Percentiles rank a stretch among this genome's conserved stretches.
Evolutionary conservation across 2,797 vertebrate genomes (phyloP).

Genomic region (Spheniscus humboldti): DNA sequence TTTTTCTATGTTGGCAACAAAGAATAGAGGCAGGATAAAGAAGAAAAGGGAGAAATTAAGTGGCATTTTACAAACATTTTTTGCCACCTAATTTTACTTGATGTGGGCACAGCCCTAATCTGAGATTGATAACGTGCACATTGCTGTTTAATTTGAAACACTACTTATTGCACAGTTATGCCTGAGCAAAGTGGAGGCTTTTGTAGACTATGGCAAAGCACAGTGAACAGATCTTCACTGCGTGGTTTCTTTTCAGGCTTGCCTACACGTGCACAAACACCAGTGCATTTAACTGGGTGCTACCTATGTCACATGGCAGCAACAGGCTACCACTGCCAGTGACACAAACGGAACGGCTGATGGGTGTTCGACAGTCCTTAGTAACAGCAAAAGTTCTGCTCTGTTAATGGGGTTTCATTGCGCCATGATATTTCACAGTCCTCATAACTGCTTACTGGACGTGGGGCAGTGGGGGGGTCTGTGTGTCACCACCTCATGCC

Average conservation of each 20-base stretch:
- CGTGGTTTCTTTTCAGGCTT: background rate
- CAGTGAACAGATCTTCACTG: background rate
- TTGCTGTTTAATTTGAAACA: constrained; percentile 57
- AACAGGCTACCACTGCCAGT: background rate
- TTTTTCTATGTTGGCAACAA: constrained; percentile 45
- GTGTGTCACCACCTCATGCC: background rate
- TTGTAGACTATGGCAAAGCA: background rate
- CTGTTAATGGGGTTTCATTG: background rate
- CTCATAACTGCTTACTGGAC: background rate
- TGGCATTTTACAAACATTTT: constrained; percentile 39
- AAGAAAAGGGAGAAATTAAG: background rate
- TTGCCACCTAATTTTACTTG: constrained; percentile 59
- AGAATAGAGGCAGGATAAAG: constrained; percentile 12
- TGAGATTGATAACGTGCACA: constrained; percentile 10
- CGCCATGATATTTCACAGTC: background rate
- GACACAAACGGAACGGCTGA: background rate
- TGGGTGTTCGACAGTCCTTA: background rate
- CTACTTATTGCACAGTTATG: constrained; percentile 19
- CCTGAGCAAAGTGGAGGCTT: constrained; percentile 43
- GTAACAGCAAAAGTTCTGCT: background rate
- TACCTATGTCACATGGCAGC: background rate
- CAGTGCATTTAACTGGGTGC: background rate
- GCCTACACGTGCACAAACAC: background rate
- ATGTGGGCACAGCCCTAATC: constrained; percentile 51
- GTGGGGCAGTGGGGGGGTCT: background rate